Evolutionary conservation across 1,140 invertebrate species (phyloP), one percentile per base, ranked within the genome.

Genomic region (Heliconius melpomene): DNA sequence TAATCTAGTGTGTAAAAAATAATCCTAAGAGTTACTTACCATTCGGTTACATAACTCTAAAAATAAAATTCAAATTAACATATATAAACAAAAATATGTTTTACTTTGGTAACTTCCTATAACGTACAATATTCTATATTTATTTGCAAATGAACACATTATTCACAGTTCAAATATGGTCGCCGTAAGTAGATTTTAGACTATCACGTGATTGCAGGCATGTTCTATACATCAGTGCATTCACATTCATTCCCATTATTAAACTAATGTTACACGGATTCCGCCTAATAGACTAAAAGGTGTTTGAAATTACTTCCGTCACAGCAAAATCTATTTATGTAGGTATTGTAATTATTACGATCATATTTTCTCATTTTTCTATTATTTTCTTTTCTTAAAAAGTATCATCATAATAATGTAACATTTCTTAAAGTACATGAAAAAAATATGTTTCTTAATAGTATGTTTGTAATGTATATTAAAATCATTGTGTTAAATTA

Each of bases 191-290:
- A 72, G 79, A 78, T 78, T 78, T 77, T 78, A 40, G 75, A 81
- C 74, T 81, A 81, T 81, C 79, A 50, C 50, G 38, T 72, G 26
- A 73, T 60, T 77, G 46, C 79, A 77, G 79, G 70, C 72, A 71
- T 78, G 72, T 71, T 23, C 71, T 74, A 72, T 70, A 52, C 52
- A 71, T 73, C 75, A 70, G 73, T 75, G 32, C 54, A 50, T 40
- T 79, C 54, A 57, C 52, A 70, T 74, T 74, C 6, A 78, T 74
- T 60, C 29, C 32, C 20, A 71, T 40, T 70, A 72, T 75, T 26
- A 3, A 50, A 57, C 72, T 79, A 79, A 60, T 73, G 71, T 40
- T 72, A 73, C 32, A 26, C 46, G 72, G 57, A 57, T 60, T 71
- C n/a, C 26, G 9, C 11, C 23, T 13, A 29, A 66, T 66, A 66